These are phyloP conservation scores for Mesorhabditis sp. DNA, from an alignment of 2,888 invertebrate species.

Conservation along the genomic window DNA sequence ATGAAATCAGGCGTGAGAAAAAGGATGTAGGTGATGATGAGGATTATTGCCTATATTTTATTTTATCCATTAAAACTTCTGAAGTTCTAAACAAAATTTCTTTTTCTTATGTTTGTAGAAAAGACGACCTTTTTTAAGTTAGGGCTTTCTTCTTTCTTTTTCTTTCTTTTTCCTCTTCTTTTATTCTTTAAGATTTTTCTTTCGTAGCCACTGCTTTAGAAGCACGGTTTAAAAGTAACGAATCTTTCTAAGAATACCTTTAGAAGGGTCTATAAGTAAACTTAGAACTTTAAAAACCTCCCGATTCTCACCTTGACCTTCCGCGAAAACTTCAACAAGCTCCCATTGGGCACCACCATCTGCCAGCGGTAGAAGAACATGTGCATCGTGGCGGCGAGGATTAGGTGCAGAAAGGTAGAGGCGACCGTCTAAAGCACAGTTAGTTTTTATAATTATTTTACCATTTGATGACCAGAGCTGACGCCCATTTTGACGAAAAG, in stretches of 20 bases:
- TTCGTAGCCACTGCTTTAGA: too few species aligned
- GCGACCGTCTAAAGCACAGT: not conserved
- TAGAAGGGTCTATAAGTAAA: too few species aligned
- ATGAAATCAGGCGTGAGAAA: not conserved
- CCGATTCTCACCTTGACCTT: not conserved
- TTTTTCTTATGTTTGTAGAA: too few species aligned
- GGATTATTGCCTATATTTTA: not conserved
- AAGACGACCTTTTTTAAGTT: too few species aligned
- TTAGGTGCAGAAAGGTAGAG: not conserved
- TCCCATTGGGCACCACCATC: not conserved
- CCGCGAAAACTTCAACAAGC: not conserved
- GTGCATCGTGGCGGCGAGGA: conserved; percentile 5
- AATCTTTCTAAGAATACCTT: too few species aligned
- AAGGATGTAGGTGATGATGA: not conserved
- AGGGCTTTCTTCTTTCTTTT: too few species aligned
- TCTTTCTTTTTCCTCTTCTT: too few species aligned
- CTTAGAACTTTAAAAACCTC: too few species aligned
- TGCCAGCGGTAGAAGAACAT: conserved; percentile 1
- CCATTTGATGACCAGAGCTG: not conserved
- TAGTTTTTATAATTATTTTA: not conserved
- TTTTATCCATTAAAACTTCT: too few species aligned
- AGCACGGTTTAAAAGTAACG: too few species aligned
- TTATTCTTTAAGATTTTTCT: too few species aligned
- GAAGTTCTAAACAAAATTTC: too few species aligned
- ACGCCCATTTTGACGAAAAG: not conserved